Evolutionary conservation across 2,888 invertebrate species (phyloP).

Genomic region (Belgica antarctica): DNA sequence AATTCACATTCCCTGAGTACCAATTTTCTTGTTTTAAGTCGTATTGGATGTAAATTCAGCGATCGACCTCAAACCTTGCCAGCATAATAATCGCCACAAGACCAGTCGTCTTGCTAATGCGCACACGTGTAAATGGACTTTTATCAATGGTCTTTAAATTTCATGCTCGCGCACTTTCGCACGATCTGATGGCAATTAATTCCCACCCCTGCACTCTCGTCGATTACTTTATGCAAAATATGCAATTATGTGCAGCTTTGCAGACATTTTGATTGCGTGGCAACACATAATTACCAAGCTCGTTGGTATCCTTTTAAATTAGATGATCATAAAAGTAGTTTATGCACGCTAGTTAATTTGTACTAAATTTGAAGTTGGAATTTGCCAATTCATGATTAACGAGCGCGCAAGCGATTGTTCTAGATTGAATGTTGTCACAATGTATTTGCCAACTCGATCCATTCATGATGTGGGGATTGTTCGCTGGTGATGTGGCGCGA

Average conservation of each 20-base stretch:
- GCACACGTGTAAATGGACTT: neutral
- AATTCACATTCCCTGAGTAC: too few relatives aligned
- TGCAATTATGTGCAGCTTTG: too few relatives aligned
- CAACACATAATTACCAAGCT: neutral
- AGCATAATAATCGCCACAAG: neutral
- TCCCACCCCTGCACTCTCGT: conserved; percentile 1
- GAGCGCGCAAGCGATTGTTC: neutral
- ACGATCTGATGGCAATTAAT: neutral
- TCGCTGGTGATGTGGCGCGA: too few relatives aligned
- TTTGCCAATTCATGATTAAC: neutral
- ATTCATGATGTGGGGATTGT: too few relatives aligned
- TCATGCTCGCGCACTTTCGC: neutral
- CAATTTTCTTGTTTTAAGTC: neutral
- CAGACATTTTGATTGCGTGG: too few relatives aligned
- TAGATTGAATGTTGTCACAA: neutral
- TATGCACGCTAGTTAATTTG: neutral
- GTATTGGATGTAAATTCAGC: neutral
- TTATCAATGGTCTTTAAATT: neutral
- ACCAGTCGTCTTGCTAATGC: neutral
- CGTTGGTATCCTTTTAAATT: neutral
- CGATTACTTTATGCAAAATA: too few relatives aligned
- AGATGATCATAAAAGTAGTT: neutral
- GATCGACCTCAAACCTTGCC: neutral
- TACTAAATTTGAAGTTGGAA: neutral
- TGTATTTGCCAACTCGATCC: too few relatives aligned